Evolutionary conservation across 2,888 invertebrate genomes (phyloP).

Genomic region (Nymphalis polychloros): DNA sequence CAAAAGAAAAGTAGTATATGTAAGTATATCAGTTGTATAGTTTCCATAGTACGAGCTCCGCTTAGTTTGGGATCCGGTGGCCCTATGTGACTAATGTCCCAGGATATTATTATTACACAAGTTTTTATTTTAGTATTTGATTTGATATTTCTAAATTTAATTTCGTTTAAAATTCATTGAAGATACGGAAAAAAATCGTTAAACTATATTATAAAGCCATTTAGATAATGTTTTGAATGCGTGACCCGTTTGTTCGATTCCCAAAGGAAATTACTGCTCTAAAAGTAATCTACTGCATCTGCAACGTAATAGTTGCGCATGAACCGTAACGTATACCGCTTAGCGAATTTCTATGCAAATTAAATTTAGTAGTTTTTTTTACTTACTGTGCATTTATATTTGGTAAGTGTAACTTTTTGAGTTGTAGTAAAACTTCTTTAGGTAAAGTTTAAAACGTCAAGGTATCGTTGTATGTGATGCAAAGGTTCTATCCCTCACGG

Average conservation of each 20-base stretch:
- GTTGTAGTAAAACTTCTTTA: no score
- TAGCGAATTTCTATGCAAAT: slow-evolving; percentile 30
- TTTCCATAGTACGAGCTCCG: no score
- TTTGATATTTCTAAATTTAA: not conserved
- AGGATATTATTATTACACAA: no score
- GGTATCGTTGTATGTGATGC: no score
- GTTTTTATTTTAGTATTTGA: no score
- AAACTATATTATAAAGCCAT: slow-evolving; percentile 18
- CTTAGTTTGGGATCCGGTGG: no score
- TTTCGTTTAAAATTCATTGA: not conserved
- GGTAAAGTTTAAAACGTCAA: no score
- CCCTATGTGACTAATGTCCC: no score
- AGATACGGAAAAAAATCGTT: not conserved
- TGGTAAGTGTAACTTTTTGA: no score
- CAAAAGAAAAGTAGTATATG: no score
- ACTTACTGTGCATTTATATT: slow-evolving; percentile 2
- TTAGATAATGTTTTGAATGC: slow-evolving; percentile 29
- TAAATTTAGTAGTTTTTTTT: slow-evolving; percentile 24
- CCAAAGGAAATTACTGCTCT: slow-evolving; percentile 32
- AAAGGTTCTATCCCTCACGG: not conserved
- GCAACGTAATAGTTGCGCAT: slow-evolving; percentile 27
- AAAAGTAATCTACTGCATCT: slow-evolving; percentile 31
- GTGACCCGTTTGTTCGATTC: slow-evolving; percentile 23
- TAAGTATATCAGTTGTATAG: no score
- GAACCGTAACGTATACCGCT: slow-evolving; percentile 26